Evolutionary conservation across 1,140 invertebrate species (phyloP), one percentile per base, ranked within the genome.

Genomic region (Drosophila repletoides): DNA sequence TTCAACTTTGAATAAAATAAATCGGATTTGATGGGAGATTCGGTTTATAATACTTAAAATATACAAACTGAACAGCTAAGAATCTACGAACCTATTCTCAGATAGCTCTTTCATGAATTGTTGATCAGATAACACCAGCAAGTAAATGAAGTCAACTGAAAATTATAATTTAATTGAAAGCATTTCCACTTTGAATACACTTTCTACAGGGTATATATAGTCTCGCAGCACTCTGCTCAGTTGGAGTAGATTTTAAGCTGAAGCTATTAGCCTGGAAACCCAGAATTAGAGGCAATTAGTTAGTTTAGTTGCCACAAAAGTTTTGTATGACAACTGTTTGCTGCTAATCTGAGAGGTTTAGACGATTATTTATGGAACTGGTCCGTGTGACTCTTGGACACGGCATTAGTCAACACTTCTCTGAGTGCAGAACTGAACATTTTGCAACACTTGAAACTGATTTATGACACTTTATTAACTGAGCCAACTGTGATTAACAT

Each of bases 401-500:
- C 28, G 46, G 64, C 65, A 63, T 68, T 68, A 63, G 58, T 63
- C 41, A 68, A 68, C 58, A 63, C 65, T 68, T 19, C n/a, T 34
- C 10, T 14, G 19, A 12, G 3, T 43, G 19, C 21, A 43, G 5
- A 6, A 7, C 15, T 6, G 34, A 22, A 41, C 46, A 63, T 48
- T 69, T 56, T 64, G 49, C 66, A 64, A 64, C 66, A 69, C 66
- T 69, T 56, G 26, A 49, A 55, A 40, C 60, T 64, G 60, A 64
- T 69, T 69, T 69, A 69, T 69, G 43, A 64, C 66, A 64, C 59
- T 64, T 64, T 53, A 63, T 59, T 41, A 64, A 55, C 51, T 31
- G 36, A 55, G 33, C 22, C 14, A 46, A 46, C 63, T 55, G 51
- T 64, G 60, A 64, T 64, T 63, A 49, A 63, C 31, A 33, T 45